phyloP scores from a whole-genome alignment of 2,113 vertebrate species.

The Percopsis transmontana region DNA sequence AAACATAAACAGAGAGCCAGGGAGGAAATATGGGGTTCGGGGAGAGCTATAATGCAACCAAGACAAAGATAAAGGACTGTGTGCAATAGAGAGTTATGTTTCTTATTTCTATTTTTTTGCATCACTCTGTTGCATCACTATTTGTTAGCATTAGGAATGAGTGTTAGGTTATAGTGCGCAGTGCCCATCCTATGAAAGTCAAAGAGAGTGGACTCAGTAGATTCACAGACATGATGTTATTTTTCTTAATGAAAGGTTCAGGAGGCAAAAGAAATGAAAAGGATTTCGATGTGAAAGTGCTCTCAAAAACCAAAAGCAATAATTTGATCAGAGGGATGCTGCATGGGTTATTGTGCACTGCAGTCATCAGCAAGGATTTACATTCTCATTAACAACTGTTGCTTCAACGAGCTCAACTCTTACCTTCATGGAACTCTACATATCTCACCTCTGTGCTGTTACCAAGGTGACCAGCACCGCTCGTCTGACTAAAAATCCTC shows the following conservation, averaged over 20 bases:
- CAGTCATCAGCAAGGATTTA: conserved; percentile 7
- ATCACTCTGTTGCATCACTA: too few relatives aligned
- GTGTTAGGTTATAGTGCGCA: background rate
- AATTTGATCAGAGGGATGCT: conserved; percentile 3
- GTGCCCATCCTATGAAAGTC: conserved; percentile 13
- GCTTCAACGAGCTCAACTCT: conserved; percentile 56
- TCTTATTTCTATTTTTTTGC: conserved; percentile 10
- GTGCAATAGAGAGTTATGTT: background rate
- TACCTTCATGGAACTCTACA: conserved; percentile 63
- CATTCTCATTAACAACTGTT: conserved; percentile 59
- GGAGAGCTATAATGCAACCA: too few relatives aligned
- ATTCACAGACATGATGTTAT: conserved; percentile 15
- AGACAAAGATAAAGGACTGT: background rate
- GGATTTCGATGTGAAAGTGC: background rate
- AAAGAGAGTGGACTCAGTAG: conserved; percentile 5
- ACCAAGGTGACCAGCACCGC: conserved; percentile 68
- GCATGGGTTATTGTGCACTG: conserved; percentile 3
- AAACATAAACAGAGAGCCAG: background rate
- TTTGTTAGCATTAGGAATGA: conserved; percentile 3
- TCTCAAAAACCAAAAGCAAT: background rate
- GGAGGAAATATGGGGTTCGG: too few relatives aligned
- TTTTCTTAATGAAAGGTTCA: background rate
- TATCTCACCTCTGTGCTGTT: conserved; percentile 59
- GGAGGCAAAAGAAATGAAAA: background rate
- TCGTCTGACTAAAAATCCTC: conserved; percentile 20